Conservation (phyloP, 2,113 vertebrate species). For the Camelus bactrianus region DNA sequence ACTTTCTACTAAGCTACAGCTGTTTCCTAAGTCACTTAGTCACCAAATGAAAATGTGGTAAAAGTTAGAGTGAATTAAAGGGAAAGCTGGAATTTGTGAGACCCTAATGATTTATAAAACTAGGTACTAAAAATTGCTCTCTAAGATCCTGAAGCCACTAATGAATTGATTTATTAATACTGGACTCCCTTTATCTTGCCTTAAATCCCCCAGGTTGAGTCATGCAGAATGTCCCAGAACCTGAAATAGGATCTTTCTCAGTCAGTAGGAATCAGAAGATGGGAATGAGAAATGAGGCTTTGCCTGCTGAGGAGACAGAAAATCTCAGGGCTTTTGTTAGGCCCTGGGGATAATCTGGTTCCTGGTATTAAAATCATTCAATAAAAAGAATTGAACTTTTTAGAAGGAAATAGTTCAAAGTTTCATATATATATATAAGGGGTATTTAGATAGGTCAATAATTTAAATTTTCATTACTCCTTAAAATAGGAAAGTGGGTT, state of each 20-base stretch:
- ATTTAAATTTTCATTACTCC: background rate
- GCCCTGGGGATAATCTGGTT: background rate
- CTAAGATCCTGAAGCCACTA: background rate
- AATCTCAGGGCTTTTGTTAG: slow-evolving; percentile 5
- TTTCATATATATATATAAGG: background rate
- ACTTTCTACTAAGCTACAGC: background rate
- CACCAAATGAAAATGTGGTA: background rate
- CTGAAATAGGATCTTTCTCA: slow-evolving; percentile 56
- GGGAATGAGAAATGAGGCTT: slow-evolving; percentile 18
- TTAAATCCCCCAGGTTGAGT: slow-evolving; percentile 38
- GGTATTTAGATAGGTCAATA: background rate
- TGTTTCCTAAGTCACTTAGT: background rate
- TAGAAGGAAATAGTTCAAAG: slow-evolving; percentile 40
- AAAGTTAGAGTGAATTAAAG: background rate
- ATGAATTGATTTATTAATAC: slow-evolving; percentile 58
- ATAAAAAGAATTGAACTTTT: background rate
- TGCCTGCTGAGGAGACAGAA: background rate
- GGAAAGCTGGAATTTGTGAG: background rate
- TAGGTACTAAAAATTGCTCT: slow-evolving; percentile 41
- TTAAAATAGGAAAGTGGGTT: background rate
- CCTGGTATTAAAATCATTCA: slow-evolving; percentile 47
- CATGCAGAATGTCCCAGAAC: slow-evolving; percentile 44
- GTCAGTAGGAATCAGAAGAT: slow-evolving; percentile 31
- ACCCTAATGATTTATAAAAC: slow-evolving; percentile 48
- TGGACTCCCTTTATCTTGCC: slow-evolving; percentile 59